Evolutionary conservation across 2,113 vertebrate species (phyloP), one percentile per base, ranked within the genome.

Genomic region (Vombatus ursinus): DNA sequence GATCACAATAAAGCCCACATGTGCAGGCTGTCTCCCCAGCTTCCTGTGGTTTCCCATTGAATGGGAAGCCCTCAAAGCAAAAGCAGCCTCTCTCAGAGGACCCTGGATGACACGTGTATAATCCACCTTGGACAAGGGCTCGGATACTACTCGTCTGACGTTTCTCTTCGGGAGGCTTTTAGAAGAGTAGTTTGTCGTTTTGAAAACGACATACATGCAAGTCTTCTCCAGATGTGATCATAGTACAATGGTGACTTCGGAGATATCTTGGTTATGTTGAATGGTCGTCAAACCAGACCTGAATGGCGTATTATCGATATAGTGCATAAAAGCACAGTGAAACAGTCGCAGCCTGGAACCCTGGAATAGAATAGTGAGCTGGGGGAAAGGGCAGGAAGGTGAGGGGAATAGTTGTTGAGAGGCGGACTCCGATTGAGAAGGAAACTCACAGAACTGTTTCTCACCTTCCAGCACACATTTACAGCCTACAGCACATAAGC

Each of bases 1-100:
- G 77, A 52, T 77, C 92, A 26, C 61, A 47, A 92, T 52, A 52
- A 92, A 96, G 92, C 95, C 96, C 95, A 96, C 90, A 94, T 96
- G 96, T 96, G 89, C 90, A 90, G 94, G 91, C 97, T 94, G 96
- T 98, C 98, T 98, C 91, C 51, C 31, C 44, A 91, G 95, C 96
- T 98, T 97, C 98, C 97, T 97, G 97, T 97, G 94, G 96, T 95
- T 97, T 93, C 91, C 93, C n/a, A 44, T 91, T 98, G 89, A 96
- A 93, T 96, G 95, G 89, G 49, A 90, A 90, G 48, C 90, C 90
- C 47, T 90, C 90, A 16, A 28, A 90, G 90, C 49, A 31, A 96
- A 97, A 97, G 90, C 96, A 96, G 95, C 91, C 91, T 96, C 95
- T 93, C 92, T 94, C 77, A 24, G 94, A 92, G 93, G 91, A 52